Percentiles rank a stretch among this genome's conserved stretches.
Evolutionary conservation across 1,140 invertebrate genomes (phyloP).

Genomic region (Riptortus pedestris): DNA sequence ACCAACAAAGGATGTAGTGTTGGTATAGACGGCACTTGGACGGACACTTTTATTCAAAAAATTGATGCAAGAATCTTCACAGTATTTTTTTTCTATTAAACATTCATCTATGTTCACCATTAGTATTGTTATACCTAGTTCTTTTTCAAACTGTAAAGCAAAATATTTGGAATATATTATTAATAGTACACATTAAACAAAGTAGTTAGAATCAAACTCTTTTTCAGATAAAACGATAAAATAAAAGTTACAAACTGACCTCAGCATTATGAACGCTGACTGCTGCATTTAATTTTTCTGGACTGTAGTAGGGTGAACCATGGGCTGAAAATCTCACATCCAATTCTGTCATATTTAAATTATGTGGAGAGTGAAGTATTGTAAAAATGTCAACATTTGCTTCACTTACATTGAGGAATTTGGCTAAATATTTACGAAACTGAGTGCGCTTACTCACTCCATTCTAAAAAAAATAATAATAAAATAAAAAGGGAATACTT

Average conservation of each 20-base stretch:
- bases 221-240: conserved; percentile 8
- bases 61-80: conserved; percentile 61
- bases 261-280: conserved; percentile 53
- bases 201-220: no score
- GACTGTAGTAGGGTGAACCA: conserved; percentile 78
- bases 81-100: conserved; percentile 57
- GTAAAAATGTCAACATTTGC: conserved; percentile 89
- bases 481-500: not conserved
- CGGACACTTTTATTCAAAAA: conserved; percentile 55
- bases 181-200: conserved; percentile 7
- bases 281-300: conserved; percentile 74
- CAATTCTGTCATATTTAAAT: conserved; percentile 46
- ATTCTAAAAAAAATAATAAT: conserved; percentile 35
- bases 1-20: conserved; percentile 79
- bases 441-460: conserved; percentile 63
- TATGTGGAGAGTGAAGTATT: conserved; percentile 57
- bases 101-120: conserved; percentile 85
- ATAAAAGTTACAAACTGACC: conserved; percentile 38
- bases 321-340: conserved; percentile 86
- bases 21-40: conserved; percentile 74
- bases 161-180: no score
- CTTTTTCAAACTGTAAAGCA: conserved; percentile 47
- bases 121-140: conserved; percentile 58
- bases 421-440: conserved; percentile 53
- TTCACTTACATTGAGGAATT: conserved; percentile 60